Conservation (phyloP, 2,113 vertebrate species). For the Paramormyrops kingsleyae region DNA sequence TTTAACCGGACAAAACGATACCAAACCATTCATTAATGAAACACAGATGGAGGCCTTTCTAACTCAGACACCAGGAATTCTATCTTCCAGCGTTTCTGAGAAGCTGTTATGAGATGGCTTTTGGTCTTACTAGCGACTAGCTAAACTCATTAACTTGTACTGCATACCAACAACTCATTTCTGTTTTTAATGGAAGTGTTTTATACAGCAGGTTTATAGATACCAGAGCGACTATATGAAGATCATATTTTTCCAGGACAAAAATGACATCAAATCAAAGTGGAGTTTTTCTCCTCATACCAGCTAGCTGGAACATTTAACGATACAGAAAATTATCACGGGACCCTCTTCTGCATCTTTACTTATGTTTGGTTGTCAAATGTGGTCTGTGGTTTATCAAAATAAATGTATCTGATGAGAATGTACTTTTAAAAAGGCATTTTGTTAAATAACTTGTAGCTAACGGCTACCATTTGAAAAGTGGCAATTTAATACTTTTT, state of each 20-base stretch:
- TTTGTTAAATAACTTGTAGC: slow-evolving; percentile 3
- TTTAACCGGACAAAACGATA: not conserved
- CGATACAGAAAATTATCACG: not conserved
- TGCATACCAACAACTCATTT: not conserved
- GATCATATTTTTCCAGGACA: not conserved
- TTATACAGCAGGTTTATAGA: not conserved
- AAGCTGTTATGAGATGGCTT: not conserved
- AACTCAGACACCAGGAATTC: not conserved
- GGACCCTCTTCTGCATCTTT: not conserved
- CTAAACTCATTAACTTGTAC: not conserved
- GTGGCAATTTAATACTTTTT: slow-evolving; percentile 21
- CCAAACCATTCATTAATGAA: slow-evolving; percentile 2
- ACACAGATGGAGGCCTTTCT: not conserved
- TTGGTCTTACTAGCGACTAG: not conserved
- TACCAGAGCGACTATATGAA: not conserved
- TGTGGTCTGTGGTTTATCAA: not conserved
- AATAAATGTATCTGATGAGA: slow-evolving; percentile 23
- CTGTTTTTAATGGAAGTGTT: not conserved
- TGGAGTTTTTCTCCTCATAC: not conserved
- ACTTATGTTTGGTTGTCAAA: slow-evolving; percentile 1
- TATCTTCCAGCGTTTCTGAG: not conserved
- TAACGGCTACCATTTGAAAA: not conserved
- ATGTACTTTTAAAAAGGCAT: slow-evolving; percentile 25
- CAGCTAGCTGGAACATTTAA: not conserved
- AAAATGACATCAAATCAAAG: not conserved